Evolutionary conservation across 2,113 vertebrate genomes (phyloP).

Genomic region (Ibidorhyncha struthersii): DNA sequence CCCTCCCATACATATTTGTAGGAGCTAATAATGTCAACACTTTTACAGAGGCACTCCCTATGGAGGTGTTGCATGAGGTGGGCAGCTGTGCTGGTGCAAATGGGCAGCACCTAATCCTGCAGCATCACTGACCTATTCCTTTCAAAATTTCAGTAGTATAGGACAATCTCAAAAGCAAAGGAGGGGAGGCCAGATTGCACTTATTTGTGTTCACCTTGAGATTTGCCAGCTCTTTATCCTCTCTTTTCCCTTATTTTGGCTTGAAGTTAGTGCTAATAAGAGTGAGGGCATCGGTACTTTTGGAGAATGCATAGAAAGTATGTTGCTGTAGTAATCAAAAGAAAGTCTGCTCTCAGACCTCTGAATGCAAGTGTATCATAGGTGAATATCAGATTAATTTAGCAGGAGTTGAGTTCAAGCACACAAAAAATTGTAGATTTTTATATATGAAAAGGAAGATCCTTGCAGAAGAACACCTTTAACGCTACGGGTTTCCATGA

Average conservation of each 20-base stretch:
- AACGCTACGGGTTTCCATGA: not conserved
- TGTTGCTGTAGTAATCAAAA: not conserved
- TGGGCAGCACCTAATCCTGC: not conserved
- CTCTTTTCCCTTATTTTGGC: not conserved
- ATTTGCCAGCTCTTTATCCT: not conserved
- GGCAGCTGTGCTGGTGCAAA: not conserved
- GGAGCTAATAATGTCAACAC: not conserved
- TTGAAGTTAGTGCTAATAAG: not conserved
- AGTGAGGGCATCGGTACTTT: not conserved
- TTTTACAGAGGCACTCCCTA: accelerated
- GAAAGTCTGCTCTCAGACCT: not conserved
- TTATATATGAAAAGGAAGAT: not conserved
- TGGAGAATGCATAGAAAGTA: not conserved
- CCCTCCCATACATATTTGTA: not conserved
- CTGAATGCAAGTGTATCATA: not conserved
- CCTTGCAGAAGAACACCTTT: not conserved
- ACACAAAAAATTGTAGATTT: not conserved
- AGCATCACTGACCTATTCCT: not conserved
- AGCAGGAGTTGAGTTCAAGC: not conserved
- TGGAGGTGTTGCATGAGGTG: not conserved
- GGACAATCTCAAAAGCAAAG: not conserved
- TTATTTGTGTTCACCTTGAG: not conserved
- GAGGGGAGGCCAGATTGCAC: not conserved
- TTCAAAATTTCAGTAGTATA: not conserved
- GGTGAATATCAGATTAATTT: not conserved